Base-by-base conservation (phyloP, 1,140 invertebrate species). In the Drosophila eugracilis region DNA sequence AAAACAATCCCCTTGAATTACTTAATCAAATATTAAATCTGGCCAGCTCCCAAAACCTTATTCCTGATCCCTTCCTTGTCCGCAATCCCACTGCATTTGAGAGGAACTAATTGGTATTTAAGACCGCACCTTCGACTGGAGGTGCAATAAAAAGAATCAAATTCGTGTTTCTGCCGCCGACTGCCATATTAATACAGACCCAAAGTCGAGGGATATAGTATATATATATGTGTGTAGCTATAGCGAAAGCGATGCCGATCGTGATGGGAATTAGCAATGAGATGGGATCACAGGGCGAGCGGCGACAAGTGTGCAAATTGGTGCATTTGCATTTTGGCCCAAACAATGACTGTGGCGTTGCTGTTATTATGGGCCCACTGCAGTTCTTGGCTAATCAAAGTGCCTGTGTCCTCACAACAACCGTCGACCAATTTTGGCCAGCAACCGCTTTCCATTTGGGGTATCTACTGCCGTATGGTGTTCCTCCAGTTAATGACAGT, bases 61-160 rank as follows among this genome's bases (percentile, higher is more conserved):
- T 34, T 34, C 19, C 28, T 34, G n/a, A 32, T 34, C 49, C n/a
- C n/a, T n/a, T n/a, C n/a, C n/a, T n/a, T n/a, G n/a, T n/a, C n/a
- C n/a, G 10, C 24, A 28, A 28, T 12, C 36, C 17, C 22, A 49
- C 12, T 55, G 39, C 52, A 30, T n/a, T 34, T 71, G 34, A 2
- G 22, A 48, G 60, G 28, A 59, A 9, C 12, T 41, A 24, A 75
- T 84, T 78, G 36, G 52, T 66, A 79, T 84, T 70, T 62, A 41
- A 44, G 28, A 15, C 72, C 54, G 19, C 21, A 30, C 66, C 45
- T 57, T 30, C 17, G 32, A 41, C 32, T 30, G 41, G 30, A 78
- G 74, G 78, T 83, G 78, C 58, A 83, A 83, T 83, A 83, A 78
- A 83, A 83, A 60, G 53, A 57, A 66, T 59, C 50, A 73, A 75